A percentile compares a stretch with the other conserved stretches of the same genome.
Conservation (phyloP, 1,140 invertebrate genomes). For the Triops longicaudatus region DNA sequence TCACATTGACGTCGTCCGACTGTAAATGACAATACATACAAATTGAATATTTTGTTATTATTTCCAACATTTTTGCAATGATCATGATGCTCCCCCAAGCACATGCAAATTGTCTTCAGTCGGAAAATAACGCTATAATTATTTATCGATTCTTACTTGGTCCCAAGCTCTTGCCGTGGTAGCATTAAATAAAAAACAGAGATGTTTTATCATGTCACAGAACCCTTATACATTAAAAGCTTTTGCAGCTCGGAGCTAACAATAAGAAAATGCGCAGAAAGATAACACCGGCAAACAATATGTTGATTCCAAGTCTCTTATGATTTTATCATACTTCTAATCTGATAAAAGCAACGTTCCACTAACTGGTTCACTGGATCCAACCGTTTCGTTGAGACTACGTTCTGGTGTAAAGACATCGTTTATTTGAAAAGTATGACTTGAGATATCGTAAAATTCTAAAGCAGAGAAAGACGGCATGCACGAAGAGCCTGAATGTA, state of each 20-base stretch:
- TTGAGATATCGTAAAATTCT: too few relatives aligned
- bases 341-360: too few relatives aligned
- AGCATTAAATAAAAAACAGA: not conserved
- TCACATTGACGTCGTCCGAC: conserved; percentile 31
- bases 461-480: too few relatives aligned
- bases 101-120: conserved; percentile 10
- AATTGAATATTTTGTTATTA: not conserved
- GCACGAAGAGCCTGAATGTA: too few relatives aligned
- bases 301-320: too few relatives aligned
- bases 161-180: not conserved
- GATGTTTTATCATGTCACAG: not conserved
- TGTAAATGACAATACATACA: conserved; percentile 28
- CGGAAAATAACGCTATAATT: not conserved
- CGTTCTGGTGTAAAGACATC: too few relatives aligned
- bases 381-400: too few relatives aligned
- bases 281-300: too few relatives aligned
- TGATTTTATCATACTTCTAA: too few relatives aligned
- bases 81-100: not conserved
- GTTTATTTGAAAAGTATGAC: too few relatives aligned
- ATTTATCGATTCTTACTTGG: not conserved
- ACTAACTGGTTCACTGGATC: too few relatives aligned
- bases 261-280: not conserved
- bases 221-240: not conserved
- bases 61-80: not conserved
- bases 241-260: not conserved